Conservation (phyloP, 2,888 invertebrate genomes). For the Drosophila anomelani region DNA sequence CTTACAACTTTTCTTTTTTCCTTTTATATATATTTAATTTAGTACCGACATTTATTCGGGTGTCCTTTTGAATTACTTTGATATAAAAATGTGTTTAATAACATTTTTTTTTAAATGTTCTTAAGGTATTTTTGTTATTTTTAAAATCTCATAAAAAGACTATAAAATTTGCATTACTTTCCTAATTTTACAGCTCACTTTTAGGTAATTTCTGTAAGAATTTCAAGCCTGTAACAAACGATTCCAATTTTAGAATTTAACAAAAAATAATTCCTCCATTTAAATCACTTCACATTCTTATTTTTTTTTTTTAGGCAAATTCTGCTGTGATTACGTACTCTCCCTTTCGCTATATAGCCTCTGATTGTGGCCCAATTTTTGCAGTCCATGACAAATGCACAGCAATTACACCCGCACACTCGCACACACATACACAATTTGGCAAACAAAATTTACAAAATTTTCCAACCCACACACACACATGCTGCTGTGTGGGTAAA, state of each 20-base stretch:
- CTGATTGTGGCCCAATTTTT: conserved; percentile 31
- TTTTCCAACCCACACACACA: conserved; percentile 21
- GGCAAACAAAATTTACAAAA: conserved; percentile 41
- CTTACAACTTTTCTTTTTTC: too few species aligned
- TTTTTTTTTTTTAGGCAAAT: background rate
- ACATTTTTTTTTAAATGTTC: background rate
- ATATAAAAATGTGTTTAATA: too few species aligned
- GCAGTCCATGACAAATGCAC: conserved; percentile 39
- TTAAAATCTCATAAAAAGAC: too few species aligned
- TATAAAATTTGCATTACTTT: background rate
- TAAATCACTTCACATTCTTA: background rate
- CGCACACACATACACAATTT: conserved; percentile 10
- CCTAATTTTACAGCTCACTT: background rate
- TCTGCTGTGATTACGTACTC: conserved; percentile 19
- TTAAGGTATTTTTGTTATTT: too few species aligned
- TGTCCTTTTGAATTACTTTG: too few species aligned
- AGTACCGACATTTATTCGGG: too few species aligned
- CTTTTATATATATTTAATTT: too few species aligned
- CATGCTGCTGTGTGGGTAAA: conserved; percentile 13
- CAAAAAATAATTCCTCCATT: background rate
- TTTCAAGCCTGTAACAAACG: background rate
- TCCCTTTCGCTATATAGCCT: conserved; percentile 14
- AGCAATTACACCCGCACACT: conserved; percentile 35
- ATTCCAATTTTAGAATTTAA: background rate
- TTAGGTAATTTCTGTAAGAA: background rate